These are phyloP conservation scores for Coelopa frigida DNA, from an alignment of 1,140 invertebrate species.

Conservation along the genomic window DNA sequence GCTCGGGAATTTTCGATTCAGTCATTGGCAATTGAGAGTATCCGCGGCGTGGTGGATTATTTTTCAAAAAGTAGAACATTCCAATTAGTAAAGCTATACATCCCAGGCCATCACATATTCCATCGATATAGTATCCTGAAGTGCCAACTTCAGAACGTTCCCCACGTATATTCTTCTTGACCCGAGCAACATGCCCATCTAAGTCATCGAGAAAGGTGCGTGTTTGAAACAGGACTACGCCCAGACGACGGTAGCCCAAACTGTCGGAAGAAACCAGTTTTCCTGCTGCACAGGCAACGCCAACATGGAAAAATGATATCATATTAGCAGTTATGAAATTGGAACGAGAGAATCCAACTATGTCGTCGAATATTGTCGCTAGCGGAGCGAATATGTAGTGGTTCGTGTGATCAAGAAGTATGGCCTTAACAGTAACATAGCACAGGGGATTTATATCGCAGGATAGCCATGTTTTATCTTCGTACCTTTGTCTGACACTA, in stretches of 20 bases:
- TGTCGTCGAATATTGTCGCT: slow-evolving; percentile 56
- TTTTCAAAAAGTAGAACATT: slow-evolving; percentile 57
- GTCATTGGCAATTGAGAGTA: slow-evolving; percentile 55
- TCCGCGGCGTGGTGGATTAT: slow-evolving; percentile 59
- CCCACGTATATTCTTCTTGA: slow-evolving; percentile 58
- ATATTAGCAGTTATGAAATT: slow-evolving; percentile 66
- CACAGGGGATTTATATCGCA: slow-evolving; percentile 65
- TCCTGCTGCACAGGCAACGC: slow-evolving; percentile 60
- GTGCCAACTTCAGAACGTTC: slow-evolving; percentile 65
- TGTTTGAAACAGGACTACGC: slow-evolving; percentile 65
- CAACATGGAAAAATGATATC: slow-evolving; percentile 67
- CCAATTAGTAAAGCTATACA: slow-evolving; percentile 60
- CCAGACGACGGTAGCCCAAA: slow-evolving; percentile 57
- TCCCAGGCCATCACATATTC: slow-evolving; percentile 65
- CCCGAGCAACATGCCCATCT: slow-evolving; percentile 70
- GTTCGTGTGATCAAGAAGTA: slow-evolving; percentile 68
- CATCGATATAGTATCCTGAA: slow-evolving; percentile 64
- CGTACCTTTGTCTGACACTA: slow-evolving; percentile 44
- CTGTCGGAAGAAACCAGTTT: slow-evolving; percentile 62
- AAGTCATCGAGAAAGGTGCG: slow-evolving; percentile 71
- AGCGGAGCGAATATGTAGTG: slow-evolving; percentile 68
- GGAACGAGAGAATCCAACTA: slow-evolving; percentile 55
- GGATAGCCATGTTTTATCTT: slow-evolving; percentile 53
- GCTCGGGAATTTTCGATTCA: slow-evolving; percentile 47
- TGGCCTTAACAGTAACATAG: slow-evolving; percentile 65